Conservation (phyloP, 2,113 vertebrate genomes). For the Neolamprologus variostigma region DNA sequence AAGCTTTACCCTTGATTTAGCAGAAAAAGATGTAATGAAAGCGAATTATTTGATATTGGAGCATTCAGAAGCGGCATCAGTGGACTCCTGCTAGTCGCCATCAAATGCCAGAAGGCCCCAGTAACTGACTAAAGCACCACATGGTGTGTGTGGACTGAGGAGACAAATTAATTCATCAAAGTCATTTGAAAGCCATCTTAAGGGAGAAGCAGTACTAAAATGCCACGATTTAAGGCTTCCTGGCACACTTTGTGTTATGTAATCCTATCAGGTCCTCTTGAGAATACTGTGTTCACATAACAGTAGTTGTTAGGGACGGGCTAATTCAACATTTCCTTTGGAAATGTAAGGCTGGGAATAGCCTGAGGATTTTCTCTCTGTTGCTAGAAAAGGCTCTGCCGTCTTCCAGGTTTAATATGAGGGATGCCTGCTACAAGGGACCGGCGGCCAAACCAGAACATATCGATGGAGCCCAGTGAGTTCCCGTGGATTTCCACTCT, state of each 20-base stretch:
- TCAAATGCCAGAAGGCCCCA: slow-evolving; percentile 15
- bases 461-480: neutral
- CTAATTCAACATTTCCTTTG: neutral
- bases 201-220: slow-evolving; percentile 10
- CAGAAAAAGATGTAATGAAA: neutral
- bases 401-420: neutral
- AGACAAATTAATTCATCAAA: slow-evolving; percentile 51
- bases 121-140: slow-evolving; percentile 42
- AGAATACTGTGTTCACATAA: slow-evolving; percentile 36
- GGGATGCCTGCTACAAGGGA: neutral
- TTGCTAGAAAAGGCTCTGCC: neutral
- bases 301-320: neutral
- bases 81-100: slow-evolving; percentile 11
- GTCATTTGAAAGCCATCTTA: slow-evolving; percentile 40
- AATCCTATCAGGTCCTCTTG: slow-evolving; percentile 25
- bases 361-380: neutral
- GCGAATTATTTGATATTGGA: neutral
- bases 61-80: neutral
- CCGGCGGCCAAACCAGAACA: neutral
- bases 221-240: slow-evolving; percentile 2
- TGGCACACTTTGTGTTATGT: slow-evolving; percentile 22
- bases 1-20: neutral
- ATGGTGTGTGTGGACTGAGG: slow-evolving; percentile 36
- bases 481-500: slow-evolving; percentile 16
- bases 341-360: neutral